Percentiles rank a stretch among this genome's conserved stretches.
Conservation (phyloP, 2,888 invertebrate genomes). For the Hyalella azteca region DNA sequence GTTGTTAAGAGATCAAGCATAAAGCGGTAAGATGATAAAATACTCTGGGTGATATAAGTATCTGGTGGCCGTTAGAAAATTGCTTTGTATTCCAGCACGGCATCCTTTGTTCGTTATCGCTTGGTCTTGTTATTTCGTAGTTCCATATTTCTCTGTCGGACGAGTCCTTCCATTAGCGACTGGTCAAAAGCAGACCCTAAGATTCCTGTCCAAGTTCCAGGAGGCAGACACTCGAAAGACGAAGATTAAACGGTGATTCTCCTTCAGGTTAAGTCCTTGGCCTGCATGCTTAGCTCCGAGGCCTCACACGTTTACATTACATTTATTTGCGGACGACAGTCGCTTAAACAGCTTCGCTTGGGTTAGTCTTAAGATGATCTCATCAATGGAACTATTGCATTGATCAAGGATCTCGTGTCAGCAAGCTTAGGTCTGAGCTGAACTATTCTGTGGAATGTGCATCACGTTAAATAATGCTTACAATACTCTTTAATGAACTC, state of each 20-base stretch:
- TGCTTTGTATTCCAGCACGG: background rate
- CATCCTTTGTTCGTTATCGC: constrained; percentile 22
- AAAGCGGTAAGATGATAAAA: background rate
- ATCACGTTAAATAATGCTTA: too few species aligned
- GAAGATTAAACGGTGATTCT: constrained; percentile 29
- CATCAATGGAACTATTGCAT: too few species aligned
- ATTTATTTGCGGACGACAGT: too few species aligned
- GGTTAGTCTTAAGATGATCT: too few species aligned
- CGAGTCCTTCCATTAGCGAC: constrained; percentile 30
- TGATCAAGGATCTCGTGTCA: too few species aligned
- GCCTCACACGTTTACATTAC: too few species aligned
- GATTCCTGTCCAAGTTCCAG: constrained; percentile 37
- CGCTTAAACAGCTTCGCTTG: too few species aligned
- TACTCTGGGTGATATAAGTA: background rate
- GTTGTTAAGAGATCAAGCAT: background rate
- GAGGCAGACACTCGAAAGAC: constrained; percentile 33
- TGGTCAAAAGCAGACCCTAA: constrained; percentile 34
- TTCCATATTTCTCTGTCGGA: constrained; percentile 36
- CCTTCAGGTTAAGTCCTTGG: background rate
- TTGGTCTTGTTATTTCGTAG: constrained; percentile 24
- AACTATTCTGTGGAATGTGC: too few species aligned
- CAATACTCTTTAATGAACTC: too few species aligned
- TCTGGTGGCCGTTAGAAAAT: constrained; percentile 17
- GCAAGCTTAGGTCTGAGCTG: too few species aligned
- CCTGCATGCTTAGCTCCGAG: constrained; percentile 28